A percentile compares a stretch with the other conserved stretches of the same genome.
Conservation (phyloP, 2,888 invertebrate genomes). For the Marasmarcha lunaedactyla region DNA sequence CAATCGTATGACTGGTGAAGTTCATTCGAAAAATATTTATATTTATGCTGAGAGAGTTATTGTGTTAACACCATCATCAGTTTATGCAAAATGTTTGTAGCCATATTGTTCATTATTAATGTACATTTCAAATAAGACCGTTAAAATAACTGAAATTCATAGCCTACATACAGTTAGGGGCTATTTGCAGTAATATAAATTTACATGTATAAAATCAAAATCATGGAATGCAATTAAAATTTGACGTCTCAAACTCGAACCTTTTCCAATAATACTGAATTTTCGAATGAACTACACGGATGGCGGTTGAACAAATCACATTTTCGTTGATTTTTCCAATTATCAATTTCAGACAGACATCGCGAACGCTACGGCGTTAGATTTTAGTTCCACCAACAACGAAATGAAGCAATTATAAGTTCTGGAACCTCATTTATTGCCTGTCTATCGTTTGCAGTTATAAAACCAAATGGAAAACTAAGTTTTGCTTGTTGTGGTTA, state of each 20-base stretch:
- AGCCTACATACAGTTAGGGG: too few relatives aligned
- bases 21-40: constrained; percentile 2
- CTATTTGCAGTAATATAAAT: too few relatives aligned
- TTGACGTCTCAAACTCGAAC: constrained; percentile 23
- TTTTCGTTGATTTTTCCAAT: constrained; percentile 1
- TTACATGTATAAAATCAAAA: too few relatives aligned
- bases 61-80: too few relatives aligned
- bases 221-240: too few relatives aligned
- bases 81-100: too few relatives aligned
- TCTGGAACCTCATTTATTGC: constrained; percentile 61
- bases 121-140: too few relatives aligned
- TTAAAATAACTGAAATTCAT: too few relatives aligned
- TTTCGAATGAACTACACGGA: constrained; percentile 1
- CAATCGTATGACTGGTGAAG: constrained; percentile 34
- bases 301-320: neutral
- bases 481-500: constrained; percentile 42
- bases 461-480: constrained; percentile 56
- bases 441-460: constrained; percentile 57
- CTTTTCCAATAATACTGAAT: constrained; percentile 3
- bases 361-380: constrained; percentile 33
- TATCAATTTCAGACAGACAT: constrained; percentile 18
- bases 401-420: constrained; percentile 69
- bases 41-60: too few relatives aligned
- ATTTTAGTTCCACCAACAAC: constrained; percentile 32
- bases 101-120: too few relatives aligned